Conservation (phyloP, 2,888 invertebrate species). For the Leucoma salicis region DNA sequence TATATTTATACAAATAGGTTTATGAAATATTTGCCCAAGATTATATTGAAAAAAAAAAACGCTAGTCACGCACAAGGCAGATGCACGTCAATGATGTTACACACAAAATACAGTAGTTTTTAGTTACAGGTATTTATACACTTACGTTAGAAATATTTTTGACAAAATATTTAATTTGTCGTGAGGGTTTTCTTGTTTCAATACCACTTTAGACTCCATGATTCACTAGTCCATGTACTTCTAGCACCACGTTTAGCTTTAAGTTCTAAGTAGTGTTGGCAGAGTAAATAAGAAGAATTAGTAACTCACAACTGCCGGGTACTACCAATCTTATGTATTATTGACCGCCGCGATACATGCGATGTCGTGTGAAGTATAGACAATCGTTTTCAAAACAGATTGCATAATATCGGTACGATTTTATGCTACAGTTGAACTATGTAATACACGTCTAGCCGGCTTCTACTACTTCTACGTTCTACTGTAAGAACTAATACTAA, state of each 20-base stretch:
- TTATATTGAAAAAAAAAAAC: not conserved
- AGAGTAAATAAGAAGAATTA: not conserved
- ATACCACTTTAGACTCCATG: slow-evolving; percentile 84
- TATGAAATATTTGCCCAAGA: no score
- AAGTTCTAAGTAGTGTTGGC: not conserved
- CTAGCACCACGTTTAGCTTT: not conserved
- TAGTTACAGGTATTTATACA: slow-evolving; percentile 26
- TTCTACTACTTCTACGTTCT: no score
- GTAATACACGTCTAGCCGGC: no score
- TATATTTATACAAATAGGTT: no score
- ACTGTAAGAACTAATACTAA: no score
- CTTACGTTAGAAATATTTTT: slow-evolving; percentile 85
- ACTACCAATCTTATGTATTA: slow-evolving; percentile 7
- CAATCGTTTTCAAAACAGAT: slow-evolving; percentile 28
- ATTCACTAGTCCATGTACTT: slow-evolving; percentile 17
- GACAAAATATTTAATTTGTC: slow-evolving; percentile 82
- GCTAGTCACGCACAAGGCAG: not conserved
- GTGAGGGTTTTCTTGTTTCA: slow-evolving; percentile 84
- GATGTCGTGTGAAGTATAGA: slow-evolving; percentile 11
- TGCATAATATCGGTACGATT: slow-evolving; percentile 43
- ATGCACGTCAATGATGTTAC: not conserved
- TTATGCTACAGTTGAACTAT: no score
- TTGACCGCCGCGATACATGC: slow-evolving; percentile 1
- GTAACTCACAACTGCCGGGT: not conserved
- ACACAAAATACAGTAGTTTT: not conserved